phyloP scores from a whole-genome alignment of 1,140 invertebrate species.

The Chrysopa pallens region DNA sequence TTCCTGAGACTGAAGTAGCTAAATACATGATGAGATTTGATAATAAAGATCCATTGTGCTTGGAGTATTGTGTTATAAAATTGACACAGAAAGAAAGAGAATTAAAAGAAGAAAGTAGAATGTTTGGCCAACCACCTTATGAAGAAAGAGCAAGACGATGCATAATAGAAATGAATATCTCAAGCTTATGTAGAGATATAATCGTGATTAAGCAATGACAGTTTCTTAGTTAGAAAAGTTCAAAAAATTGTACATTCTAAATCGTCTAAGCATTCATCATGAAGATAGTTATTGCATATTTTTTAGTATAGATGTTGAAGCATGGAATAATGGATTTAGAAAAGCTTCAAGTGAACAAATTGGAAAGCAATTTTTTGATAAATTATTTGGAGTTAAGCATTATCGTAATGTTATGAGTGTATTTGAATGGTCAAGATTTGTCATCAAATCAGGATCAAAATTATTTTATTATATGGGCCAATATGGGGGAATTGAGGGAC shows the following conservation, averaged over 20 bases:
- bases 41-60: background rate
- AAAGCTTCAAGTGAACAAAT: background rate
- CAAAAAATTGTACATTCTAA: background rate
- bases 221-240: slow-evolving; percentile 1
- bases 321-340: slow-evolving; percentile 2
- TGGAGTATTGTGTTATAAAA: background rate
- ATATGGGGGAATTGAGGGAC: background rate
- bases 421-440: background rate
- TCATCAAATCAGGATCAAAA: background rate
- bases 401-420: background rate
- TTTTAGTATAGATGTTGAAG: slow-evolving; percentile 1
- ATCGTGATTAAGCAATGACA: background rate
- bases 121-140: background rate
- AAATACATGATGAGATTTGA: background rate
- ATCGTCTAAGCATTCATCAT: background rate
- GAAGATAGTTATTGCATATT: background rate
- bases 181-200: slow-evolving; percentile 1
- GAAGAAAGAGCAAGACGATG: background rate
- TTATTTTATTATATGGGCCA: background rate
- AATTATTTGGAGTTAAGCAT: slow-evolving; percentile 1
- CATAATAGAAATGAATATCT: background rate
- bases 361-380: slow-evolving; percentile 2
- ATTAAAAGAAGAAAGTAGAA: background rate
- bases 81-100: background rate
- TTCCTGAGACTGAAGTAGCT: background rate